Percentiles rank a stretch among this genome's conserved stretches.
Evolutionary conservation across 2,113 vertebrate species (phyloP).

Genomic region (Nycticryphes semicollaris): DNA sequence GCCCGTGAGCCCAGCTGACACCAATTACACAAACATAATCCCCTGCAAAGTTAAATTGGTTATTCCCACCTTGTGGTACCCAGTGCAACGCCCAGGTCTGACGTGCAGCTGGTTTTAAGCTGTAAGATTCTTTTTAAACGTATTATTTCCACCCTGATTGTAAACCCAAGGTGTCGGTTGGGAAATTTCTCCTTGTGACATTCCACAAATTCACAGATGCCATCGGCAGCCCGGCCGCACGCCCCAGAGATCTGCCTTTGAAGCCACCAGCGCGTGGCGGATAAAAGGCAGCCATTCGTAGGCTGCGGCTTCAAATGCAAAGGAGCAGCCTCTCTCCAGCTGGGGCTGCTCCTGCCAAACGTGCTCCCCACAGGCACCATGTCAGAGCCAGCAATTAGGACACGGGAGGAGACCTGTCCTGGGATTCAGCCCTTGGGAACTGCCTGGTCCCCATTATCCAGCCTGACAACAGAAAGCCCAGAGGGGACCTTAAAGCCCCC

Average conservation of each 20-base stretch:
- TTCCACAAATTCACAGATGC: rapidly evolving
- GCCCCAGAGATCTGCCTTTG: background rate
- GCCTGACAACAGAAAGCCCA: too few relatives aligned
- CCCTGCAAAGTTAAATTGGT: background rate
- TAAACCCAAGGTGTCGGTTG: background rate
- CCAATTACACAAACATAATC: background rate
- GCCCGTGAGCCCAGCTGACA: background rate
- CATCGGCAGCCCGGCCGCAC: rapidly evolving
- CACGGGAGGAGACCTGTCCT: rapidly evolving
- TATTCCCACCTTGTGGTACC: background rate
- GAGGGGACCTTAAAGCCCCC: too few relatives aligned
- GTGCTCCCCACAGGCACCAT: rapidly evolving
- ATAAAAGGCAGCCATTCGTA: rapidly evolving
- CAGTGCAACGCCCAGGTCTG: background rate
- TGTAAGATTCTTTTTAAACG: rapidly evolving
- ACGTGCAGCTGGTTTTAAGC: background rate
- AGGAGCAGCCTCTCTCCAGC: background rate
- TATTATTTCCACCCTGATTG: background rate
- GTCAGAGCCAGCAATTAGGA: background rate
- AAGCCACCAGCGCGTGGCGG: background rate
- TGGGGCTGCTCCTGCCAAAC: background rate
- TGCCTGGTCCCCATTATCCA: background rate
- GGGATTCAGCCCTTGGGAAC: too few relatives aligned
- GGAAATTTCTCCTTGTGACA: background rate
- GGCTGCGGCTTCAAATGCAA: background rate